A percentile compares a stretch with the other conserved stretches of the same genome.
Conservation (phyloP, 2,113 vertebrate genomes). For the Nycticorax nycticorax region DNA sequence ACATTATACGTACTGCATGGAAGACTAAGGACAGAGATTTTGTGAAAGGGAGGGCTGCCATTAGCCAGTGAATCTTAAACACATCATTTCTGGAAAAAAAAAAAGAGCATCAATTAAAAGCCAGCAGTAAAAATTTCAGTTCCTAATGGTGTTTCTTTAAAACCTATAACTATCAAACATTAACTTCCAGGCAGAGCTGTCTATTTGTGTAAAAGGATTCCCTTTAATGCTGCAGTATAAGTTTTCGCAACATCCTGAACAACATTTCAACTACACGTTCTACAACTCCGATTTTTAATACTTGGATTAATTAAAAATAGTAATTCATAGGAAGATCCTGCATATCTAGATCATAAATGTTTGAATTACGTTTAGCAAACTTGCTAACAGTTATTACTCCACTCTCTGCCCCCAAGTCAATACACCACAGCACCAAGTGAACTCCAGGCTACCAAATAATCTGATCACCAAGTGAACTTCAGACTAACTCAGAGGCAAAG, state of each 20-base stretch:
- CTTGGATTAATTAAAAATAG: background rate
- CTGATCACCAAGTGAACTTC: background rate
- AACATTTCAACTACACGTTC: background rate
- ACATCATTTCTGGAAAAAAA: conserved; percentile 77
- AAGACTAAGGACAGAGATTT: conserved; percentile 88
- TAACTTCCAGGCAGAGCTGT: background rate
- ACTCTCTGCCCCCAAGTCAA: background rate
- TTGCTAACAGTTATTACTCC: background rate
- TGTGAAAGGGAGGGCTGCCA: conserved; percentile 89
- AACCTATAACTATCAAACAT: background rate
- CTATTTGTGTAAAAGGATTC: background rate
- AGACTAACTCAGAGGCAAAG: background rate
- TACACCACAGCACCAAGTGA: background rate
- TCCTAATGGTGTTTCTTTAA: background rate
- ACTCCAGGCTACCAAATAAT: background rate
- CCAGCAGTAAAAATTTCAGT: background rate
- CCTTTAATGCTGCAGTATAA: background rate
- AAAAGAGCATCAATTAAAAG: background rate
- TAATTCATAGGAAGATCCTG: background rate
- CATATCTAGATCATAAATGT: background rate
- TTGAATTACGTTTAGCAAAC: background rate
- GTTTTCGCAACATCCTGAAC: background rate
- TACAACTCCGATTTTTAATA: background rate
- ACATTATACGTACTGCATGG: conserved; percentile 76
- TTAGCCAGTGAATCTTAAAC: conserved; percentile 91